Percentiles rank a stretch among this genome's conserved stretches.
phyloP scores from a whole-genome alignment of 2,113 vertebrate species.

The Sprattus sprattus region DNA sequence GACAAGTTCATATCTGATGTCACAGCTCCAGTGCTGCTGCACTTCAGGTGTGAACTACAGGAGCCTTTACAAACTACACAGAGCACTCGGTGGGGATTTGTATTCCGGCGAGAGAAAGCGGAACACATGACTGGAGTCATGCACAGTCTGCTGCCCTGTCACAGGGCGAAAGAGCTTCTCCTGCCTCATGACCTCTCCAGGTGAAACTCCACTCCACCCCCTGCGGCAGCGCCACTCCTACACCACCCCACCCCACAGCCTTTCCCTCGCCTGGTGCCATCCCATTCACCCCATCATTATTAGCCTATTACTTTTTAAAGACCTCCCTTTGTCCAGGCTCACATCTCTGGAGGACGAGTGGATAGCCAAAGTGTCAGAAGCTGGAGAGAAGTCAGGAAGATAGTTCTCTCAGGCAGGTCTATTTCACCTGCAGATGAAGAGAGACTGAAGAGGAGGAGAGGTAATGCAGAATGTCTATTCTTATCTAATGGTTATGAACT shows the following conservation, averaged over 20 bases:
- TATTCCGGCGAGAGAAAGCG: constrained; percentile 46
- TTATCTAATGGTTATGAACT: too few relatives aligned
- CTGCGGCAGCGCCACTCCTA: constrained; percentile 20
- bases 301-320: constrained; percentile 56
- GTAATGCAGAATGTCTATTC: too few relatives aligned
- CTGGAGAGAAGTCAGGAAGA: constrained; percentile 9
- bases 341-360: background rate
- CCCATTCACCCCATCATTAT: constrained; percentile 30
- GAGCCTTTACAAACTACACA: constrained; percentile 35
- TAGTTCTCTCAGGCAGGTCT: background rate
- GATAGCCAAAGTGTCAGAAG: background rate
- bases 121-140: constrained; percentile 52
- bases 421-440: background rate
- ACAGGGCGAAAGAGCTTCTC: constrained; percentile 42
- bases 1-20: background rate
- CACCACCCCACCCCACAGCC: constrained; percentile 18
- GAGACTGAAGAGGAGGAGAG: background rate
- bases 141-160: constrained; percentile 45
- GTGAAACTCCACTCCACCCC: constrained; percentile 59
- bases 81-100: constrained; percentile 46
- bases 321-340: constrained; percentile 28
- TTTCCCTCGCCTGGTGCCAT: background rate
- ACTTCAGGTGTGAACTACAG: background rate
- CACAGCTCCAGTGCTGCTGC: background rate
- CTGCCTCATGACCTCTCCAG: constrained; percentile 64